These are phyloP conservation scores for Etheostoma perlongum DNA, from an alignment of 2,797 vertebrate genomes.

Conservation along the genomic window DNA sequence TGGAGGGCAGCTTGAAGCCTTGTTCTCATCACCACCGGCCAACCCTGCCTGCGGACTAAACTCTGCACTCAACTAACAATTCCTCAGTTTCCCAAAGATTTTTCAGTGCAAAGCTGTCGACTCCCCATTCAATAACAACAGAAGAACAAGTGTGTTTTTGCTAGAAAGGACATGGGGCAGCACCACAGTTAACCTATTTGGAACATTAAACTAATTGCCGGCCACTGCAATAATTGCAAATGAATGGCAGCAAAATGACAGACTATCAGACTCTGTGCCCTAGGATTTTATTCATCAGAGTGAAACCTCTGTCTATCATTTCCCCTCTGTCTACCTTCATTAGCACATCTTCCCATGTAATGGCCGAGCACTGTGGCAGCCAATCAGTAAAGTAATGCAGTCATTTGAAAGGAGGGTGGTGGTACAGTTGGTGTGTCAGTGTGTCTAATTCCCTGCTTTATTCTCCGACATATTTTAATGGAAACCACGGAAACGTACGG, in stretches of 20 bases:
- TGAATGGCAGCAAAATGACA: conserved; percentile 58
- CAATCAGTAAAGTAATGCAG: conserved; percentile 55
- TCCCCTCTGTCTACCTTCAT: conserved; percentile 63
- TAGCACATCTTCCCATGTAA: conserved; percentile 56
- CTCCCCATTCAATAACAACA: conserved; percentile 35
- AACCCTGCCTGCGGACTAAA: conserved; percentile 30
- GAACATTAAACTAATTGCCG: conserved; percentile 60
- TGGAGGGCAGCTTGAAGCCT: conserved; percentile 16
- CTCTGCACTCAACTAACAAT: conserved; percentile 37
- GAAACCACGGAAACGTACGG: conserved; percentile 31
- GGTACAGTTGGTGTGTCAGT: conserved; percentile 41
- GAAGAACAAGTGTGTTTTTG: conserved; percentile 33
- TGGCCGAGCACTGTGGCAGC: conserved; percentile 41
- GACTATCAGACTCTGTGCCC: conserved; percentile 54
- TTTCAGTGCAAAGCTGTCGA: conserved; percentile 24
- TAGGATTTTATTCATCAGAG: conserved; percentile 51
- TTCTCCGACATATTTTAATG: conserved; percentile 57
- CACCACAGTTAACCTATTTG: conserved; percentile 57
- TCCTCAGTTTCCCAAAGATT: conserved; percentile 35
- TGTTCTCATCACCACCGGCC: conserved; percentile 20
- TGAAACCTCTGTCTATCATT: conserved; percentile 62
- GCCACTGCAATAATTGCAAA: conserved; percentile 43
- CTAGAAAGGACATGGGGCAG: conserved; percentile 35
- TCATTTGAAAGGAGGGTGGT: conserved; percentile 47
- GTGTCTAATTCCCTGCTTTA: conserved; percentile 59